Evolutionary conservation across 2,797 vertebrate genomes (phyloP), one percentile per base, ranked within the genome.

Genomic region (Selene dorsalis): DNA sequence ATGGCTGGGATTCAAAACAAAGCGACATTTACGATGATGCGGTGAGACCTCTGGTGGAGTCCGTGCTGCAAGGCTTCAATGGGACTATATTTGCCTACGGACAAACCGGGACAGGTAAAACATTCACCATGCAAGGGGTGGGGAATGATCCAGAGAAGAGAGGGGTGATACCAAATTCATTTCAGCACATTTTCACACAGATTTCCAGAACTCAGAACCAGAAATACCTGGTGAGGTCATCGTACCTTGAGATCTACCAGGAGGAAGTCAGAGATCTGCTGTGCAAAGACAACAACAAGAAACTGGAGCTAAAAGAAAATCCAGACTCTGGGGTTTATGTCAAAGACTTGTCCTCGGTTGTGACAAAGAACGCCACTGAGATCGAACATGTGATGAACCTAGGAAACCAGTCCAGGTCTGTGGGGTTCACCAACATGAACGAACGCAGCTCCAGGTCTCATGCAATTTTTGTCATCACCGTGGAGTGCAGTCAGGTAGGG

Each of bases 191-290:
- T 83, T 99, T 99, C 90, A 97, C 97, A 1, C 96, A 97, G 63
- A 99, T 99, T 90, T 97, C 97, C 50, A 95, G 98, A 75, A 98
- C 96, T 59, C 96, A 97, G 93, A 97, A 98, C 86, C 96, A 97
- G 90, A 96, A 98, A 84, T 99, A 97, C 91, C 93, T 99, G 89
- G 98, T 99, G 73, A 94, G 97, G 91, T 98, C 97, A 28, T 99
- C 98, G 0, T 99, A 99, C 87, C 91, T 99, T 74, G 98, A 99
- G 93, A 98, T 99, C 91, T 99, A 99, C 91, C 97, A 98, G 92
- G 98, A 99, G 93, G 98, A 99, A 86, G 96, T 99, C 85, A 84
- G 97, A 69, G 98, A 99, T 72, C 96, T 99, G 32, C 93, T 99
- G 56, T 96, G 96, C 89, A 99, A 97, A 85, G 96, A 98, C 82